These are phyloP conservation scores for Napeogenes sylphis DNA, from an alignment of 2,888 invertebrate species.

Conservation along the genomic window DNA sequence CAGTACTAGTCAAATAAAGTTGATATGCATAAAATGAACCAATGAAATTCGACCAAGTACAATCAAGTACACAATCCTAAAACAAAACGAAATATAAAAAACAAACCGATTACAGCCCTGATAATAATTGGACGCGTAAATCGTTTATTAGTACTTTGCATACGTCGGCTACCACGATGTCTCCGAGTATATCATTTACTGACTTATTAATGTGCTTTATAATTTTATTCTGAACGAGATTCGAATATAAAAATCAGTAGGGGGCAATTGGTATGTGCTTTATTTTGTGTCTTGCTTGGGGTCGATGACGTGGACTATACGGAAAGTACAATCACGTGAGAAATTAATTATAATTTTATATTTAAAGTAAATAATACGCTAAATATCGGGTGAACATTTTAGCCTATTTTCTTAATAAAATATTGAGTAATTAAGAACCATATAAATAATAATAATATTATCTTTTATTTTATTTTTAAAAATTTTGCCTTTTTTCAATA, in stretches of 20 bases:
- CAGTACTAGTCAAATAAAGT: no score
- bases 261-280: slow-evolving; percentile 58
- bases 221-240: slow-evolving; percentile 68
- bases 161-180: slow-evolving; percentile 51
- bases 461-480: slow-evolving; percentile 1
- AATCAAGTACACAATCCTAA: slow-evolving; percentile 13
- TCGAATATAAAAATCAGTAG: slow-evolving; percentile 72
- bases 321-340: not conserved
- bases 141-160: slow-evolving; percentile 45
- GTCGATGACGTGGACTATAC: slow-evolving; percentile 43
- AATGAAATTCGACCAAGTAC: not conserved
- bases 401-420: no score
- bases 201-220: slow-evolving; percentile 67
- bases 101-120: slow-evolving; percentile 22
- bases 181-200: slow-evolving; percentile 56
- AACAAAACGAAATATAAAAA: slow-evolving; percentile 21
- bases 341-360: not conserved
- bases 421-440: no score
- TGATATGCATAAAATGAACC: no score
- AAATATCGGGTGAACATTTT: no score
- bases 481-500: no score
- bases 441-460: not conserved
- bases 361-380: not conserved
- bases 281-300: slow-evolving; percentile 45
- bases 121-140: slow-evolving; percentile 53